Base-by-base conservation (phyloP, 2,113 vertebrate genomes). In the Chaetura pelagica region DNA sequence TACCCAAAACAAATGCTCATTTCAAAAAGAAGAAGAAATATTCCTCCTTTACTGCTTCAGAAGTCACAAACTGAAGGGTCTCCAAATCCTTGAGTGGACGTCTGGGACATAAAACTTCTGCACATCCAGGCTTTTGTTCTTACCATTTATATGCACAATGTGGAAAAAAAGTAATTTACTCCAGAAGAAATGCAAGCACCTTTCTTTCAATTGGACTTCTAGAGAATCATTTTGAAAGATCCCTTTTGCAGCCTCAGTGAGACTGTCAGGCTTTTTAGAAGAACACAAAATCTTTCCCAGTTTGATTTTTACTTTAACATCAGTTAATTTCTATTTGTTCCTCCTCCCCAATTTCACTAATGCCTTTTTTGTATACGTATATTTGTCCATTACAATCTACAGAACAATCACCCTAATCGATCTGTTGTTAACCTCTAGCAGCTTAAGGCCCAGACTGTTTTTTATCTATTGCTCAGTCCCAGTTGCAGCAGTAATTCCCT, bases 391-490 rank as follows among this genome's bases (percentile, higher is more conserved):
- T 94, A 93, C 96, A 96, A 98, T 98, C 97, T 94, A 94, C 95
- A 96, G 97, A 97, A 98, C 97, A 98, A 98, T 98, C 98, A 96
- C 96, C 97, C 97, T 98, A 98, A 98, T 98, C 98, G 97, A 98
- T 97, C 94, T 57, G 91, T 92, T 5, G 38, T 97, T 98, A 98
- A 98, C 97, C 97, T 98, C 96, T 93, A 96, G 90, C 97, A 96
- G 94, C 89, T 91, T 85, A 57, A 95, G 96, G 96, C 89, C 73
- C 68, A 90, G 96, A 34, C 96, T 95, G 79, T 14, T 97, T 98
- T 98, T 97, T 95, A 97, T 97, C 97, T 95, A 92, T 97, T 63
- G 79, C 88, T 97, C 27, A 58, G 89, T 95, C 95, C 95, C 91
- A 35, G 55, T 77, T 66, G 82, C 89, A 85, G 93, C 90, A 88